Conservation (phyloP, 2,113 vertebrate genomes). For the Potamarius usumacintae region DNA sequence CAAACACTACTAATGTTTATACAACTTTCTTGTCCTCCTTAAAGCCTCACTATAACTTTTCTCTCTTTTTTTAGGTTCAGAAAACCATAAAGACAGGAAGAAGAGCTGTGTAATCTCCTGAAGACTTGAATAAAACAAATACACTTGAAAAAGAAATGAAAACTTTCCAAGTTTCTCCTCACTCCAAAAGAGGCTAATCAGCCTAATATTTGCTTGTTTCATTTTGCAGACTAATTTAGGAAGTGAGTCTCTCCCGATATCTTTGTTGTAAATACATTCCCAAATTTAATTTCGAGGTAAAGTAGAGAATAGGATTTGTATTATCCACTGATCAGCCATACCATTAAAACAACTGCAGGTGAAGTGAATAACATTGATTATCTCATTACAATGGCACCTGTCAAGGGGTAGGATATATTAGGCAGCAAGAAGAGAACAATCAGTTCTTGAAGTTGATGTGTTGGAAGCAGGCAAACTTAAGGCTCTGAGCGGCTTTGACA, state of each 20-base stretch:
- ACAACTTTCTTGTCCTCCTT: neutral
- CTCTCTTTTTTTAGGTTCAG: constrained; percentile 37
- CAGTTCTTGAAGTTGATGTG: no score
- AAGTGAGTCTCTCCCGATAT: neutral
- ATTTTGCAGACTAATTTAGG: neutral
- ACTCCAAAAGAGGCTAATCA: neutral
- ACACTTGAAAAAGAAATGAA: neutral
- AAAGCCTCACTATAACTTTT: neutral
- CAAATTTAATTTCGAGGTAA: neutral
- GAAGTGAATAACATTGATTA: no score
- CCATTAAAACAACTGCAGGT: no score
- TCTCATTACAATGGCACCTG: no score
- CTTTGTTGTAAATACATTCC: neutral
- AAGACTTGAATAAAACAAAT: neutral
- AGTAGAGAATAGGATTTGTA: neutral
- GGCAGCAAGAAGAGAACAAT: no score
- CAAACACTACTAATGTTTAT: neutral
- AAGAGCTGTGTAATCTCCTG: constrained; percentile 39
- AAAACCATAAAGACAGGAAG: neutral
- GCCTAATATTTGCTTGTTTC: neutral
- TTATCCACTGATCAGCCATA: neutral
- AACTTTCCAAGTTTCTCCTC: neutral
- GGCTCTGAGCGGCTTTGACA: no score
- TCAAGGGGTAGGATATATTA: no score
- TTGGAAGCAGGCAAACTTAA: no score